Base-by-base conservation (phyloP, 30 jellyfish, hydroid and myxozoan genomes). In the Aurelia coerulea region DNA sequence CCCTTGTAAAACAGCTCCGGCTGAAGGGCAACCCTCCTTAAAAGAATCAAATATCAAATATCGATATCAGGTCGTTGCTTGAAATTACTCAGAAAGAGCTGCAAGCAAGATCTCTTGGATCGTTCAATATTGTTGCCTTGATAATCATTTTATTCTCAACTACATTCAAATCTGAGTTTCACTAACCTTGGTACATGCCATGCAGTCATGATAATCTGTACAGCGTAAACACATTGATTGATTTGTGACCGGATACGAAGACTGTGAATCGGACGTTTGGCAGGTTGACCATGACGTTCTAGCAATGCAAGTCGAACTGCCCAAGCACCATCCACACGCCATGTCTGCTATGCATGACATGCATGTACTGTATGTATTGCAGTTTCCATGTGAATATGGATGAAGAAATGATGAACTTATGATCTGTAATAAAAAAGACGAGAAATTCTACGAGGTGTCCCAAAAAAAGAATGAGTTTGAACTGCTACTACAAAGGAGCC, bases 321-420 rank as follows among this genome's bases (percentile, higher is more conserved):
- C 80, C 9, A 89, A 29, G 76, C 99, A 94, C 99, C 99, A 94
- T 13, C 99, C 99, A 77, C 99, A 94, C 19, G 87, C 74, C 9
- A 79, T 33, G 74, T 94, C 99, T 9, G 90, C 33, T 18, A 89
- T 76, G 81, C 99, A 94, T 10, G 91, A 89, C 81, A 78, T 65
- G 78, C 99, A 94, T n/a, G 95, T 79, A 9, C 41, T 46, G 67
- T 89, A 80, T 62, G 41, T 56, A 34, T 68, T 66, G 85, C 99
- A 94, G 72, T 53, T 84, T 1, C 84, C 90, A 54, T 73, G 29
- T 34, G 52, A 33, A 73, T 68, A 93, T 16, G 98, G 97, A 29
- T 85, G 98, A 46, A 93, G 80, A 79, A 34, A 82, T 13, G 88
- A 46, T 11, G 88, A 53, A 10, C 37, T 16, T 10, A 89, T 62